phyloP scores from a whole-genome alignment of 2,113 vertebrate species.

The Paramormyrops kingsleyae region DNA sequence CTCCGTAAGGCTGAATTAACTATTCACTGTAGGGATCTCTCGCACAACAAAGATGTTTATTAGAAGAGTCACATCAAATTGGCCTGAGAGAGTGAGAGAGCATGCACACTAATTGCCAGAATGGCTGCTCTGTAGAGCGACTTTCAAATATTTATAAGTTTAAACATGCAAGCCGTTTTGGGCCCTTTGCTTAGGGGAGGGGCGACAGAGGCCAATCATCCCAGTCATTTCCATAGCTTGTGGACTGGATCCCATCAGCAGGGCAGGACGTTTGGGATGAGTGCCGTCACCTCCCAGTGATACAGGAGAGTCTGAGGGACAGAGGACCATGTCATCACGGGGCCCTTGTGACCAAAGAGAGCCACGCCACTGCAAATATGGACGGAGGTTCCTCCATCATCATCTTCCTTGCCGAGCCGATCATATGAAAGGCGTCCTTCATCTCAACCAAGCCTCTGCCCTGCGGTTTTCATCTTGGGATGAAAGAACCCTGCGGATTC shows the following conservation, averaged over 20 bases:
- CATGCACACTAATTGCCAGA: constrained; percentile 18
- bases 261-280: neutral
- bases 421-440: constrained; percentile 45
- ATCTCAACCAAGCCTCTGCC: constrained; percentile 32
- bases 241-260: neutral
- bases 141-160: constrained; percentile 66
- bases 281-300: neutral
- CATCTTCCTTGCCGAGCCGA: constrained; percentile 24
- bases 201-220: neutral
- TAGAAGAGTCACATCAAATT: constrained; percentile 7
- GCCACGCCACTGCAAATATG: neutral
- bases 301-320: neutral
- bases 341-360: neutral
- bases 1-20: neutral
- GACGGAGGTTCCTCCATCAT: neutral
- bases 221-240: neutral
- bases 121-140: constrained; percentile 48
- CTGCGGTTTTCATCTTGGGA: constrained; percentile 49
- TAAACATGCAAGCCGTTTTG: constrained; percentile 50
- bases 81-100: neutral
- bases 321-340: neutral
- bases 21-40: constrained; percentile 15
- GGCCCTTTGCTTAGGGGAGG: neutral
- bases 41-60: neutral
- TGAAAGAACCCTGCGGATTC: constrained; percentile 47